phyloP scores from a whole-genome alignment of 1,140 invertebrate species.

The Nixonia krombeini region DNA sequence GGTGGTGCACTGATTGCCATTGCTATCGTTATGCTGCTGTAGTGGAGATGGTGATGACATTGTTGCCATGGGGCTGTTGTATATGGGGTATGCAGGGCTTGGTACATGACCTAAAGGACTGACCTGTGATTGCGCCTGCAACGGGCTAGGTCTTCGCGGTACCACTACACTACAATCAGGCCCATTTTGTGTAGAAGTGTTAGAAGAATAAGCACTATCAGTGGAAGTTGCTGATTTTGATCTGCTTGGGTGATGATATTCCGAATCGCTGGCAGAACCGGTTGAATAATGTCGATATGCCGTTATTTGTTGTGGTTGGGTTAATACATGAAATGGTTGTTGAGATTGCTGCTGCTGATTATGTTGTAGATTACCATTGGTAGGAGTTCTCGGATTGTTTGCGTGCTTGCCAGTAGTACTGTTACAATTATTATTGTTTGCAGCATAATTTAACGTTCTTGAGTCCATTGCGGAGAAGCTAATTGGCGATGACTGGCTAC shows the following conservation, averaged over 20 bases:
- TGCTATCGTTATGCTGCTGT: slow-evolving; percentile 74
- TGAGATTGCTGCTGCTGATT: slow-evolving; percentile 64
- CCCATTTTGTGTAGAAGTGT: slow-evolving; percentile 75
- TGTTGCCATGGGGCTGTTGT: slow-evolving; percentile 83
- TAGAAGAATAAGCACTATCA: slow-evolving; percentile 76
- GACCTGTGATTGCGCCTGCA: slow-evolving; percentile 78
- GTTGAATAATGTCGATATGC: slow-evolving; percentile 76
- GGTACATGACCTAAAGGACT: slow-evolving; percentile 78
- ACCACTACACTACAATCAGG: slow-evolving; percentile 78
- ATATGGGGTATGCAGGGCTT: slow-evolving; percentile 83
- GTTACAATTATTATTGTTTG: slow-evolving; percentile 65
- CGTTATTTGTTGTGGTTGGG: slow-evolving; percentile 59
- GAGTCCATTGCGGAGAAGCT: slow-evolving; percentile 83
- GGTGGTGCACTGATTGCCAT: slow-evolving; percentile 58
- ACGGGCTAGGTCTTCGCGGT: slow-evolving; percentile 78
- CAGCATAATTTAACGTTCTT: slow-evolving; percentile 75
- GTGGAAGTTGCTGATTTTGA: slow-evolving; percentile 77
- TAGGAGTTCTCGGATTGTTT: slow-evolving; percentile 62
- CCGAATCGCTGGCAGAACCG: slow-evolving; percentile 74
- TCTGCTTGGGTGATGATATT: slow-evolving; percentile 75
- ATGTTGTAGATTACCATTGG: slow-evolving; percentile 58
- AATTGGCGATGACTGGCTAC: slow-evolving; percentile 80
- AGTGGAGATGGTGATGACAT: slow-evolving; percentile 77
- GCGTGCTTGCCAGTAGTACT: slow-evolving; percentile 57
- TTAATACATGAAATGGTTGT: slow-evolving; percentile 60